phyloP scores from a whole-genome alignment of 2,888 invertebrate species.

The Cryptocephalus moraei region DNA sequence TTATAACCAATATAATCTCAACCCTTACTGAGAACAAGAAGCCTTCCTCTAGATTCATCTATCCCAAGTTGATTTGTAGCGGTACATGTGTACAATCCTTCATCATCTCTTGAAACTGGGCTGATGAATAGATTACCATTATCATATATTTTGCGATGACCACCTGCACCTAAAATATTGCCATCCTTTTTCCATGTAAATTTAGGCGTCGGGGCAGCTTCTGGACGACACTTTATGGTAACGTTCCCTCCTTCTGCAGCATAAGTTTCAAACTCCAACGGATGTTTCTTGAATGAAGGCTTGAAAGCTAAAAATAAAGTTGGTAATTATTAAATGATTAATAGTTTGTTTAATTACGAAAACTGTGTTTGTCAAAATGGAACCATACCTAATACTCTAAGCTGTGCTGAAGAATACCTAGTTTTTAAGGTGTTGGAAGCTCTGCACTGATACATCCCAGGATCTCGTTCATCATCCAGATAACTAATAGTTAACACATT shows the following conservation, averaged over 20 bases:
- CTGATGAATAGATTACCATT: slow-evolving; percentile 80
- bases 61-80: slow-evolving; percentile 78
- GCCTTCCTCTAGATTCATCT: slow-evolving; percentile 74
- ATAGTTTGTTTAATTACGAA: no score
- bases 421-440: slow-evolving; percentile 81
- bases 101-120: slow-evolving; percentile 78
- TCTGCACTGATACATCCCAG: slow-evolving; percentile 92
- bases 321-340: neutral
- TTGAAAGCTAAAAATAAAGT: slow-evolving; percentile 43
- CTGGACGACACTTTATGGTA: slow-evolving; percentile 84
- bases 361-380: slow-evolving; percentile 27
- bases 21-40: slow-evolving; percentile 68
- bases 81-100: slow-evolving; percentile 75
- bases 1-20: neutral
- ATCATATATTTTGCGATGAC: slow-evolving; percentile 69
- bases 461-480: slow-evolving; percentile 68
- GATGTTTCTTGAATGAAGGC: slow-evolving; percentile 83
- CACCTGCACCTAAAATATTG: slow-evolving; percentile 65
- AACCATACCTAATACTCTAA: slow-evolving; percentile 78
- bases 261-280: slow-evolving; percentile 81
- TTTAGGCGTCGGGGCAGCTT: slow-evolving; percentile 84
- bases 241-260: slow-evolving; percentile 87
- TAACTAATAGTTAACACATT: slow-evolving; percentile 71
- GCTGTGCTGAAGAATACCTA: slow-evolving; percentile 78
- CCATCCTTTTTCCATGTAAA: slow-evolving; percentile 88